Percentiles rank a stretch among this genome's conserved stretches.
phyloP scores from a whole-genome alignment of 2,113 vertebrate species.

The Ornithorhynchus anatinus region DNA sequence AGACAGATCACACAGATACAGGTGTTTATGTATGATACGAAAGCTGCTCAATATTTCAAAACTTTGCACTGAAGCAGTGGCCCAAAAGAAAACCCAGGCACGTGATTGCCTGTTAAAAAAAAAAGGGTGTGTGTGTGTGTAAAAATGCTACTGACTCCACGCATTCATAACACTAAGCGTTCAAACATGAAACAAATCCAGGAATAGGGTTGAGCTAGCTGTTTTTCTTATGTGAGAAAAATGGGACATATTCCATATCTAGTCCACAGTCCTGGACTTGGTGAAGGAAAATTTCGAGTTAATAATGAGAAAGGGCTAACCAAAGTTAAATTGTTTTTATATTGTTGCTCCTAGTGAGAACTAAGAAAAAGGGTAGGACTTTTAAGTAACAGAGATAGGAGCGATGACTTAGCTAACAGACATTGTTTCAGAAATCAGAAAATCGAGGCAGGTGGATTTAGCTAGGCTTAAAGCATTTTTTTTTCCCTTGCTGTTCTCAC shows the following conservation, averaged over 20 bases:
- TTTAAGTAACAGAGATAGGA: background rate
- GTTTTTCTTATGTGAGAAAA: fast-evolving
- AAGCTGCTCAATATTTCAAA: fast-evolving
- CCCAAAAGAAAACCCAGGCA: fast-evolving
- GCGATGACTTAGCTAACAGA: background rate
- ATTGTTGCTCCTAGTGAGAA: background rate
- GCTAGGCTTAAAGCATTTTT: background rate
- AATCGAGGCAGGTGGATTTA: fast-evolving
- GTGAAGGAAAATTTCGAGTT: background rate
- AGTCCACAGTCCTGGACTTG: background rate
- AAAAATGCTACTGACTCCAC: fast-evolving
- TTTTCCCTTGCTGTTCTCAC: background rate
- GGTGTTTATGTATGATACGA: background rate
- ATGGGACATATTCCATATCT: fast-evolving
- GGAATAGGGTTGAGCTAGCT: background rate
- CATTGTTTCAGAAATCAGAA: background rate
- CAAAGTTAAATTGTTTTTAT: fast-evolving
- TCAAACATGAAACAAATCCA: background rate
- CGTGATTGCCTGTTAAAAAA: too few species aligned
- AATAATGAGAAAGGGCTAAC: fast-evolving
- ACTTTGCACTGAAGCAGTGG: background rate
- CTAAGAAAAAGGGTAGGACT: fast-evolving
- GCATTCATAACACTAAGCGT: too few species aligned
- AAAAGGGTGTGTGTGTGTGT: too few species aligned
- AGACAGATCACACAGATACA: background rate